Evolutionary conservation across 2,797 vertebrate species (phyloP).

Genomic region (Hephaestus fuliginosus): DNA sequence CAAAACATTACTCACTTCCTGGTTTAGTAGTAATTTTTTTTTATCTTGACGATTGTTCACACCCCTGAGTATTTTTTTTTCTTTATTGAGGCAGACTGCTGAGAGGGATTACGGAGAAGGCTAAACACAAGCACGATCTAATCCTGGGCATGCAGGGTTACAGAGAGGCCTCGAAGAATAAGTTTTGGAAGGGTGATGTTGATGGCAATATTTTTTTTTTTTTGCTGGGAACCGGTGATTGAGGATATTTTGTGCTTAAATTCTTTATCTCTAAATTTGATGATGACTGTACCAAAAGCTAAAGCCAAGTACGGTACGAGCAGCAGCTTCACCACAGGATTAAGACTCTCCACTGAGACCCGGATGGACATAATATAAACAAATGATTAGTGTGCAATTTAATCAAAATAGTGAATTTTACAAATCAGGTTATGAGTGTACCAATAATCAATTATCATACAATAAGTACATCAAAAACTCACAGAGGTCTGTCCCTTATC

Average conservation of each 20-base stretch:
- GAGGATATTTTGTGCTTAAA: conserved; percentile 10
- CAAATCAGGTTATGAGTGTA: not conserved
- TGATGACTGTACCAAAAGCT: conserved; percentile 9
- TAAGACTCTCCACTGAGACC: conserved; percentile 8
- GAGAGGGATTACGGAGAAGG: conserved; percentile 68
- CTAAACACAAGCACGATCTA: conserved; percentile 71
- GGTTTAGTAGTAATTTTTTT: conserved; percentile 47
- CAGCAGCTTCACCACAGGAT: conserved; percentile 14
- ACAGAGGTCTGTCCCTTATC: not conserved
- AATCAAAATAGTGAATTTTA: conserved; percentile 8
- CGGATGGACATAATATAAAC: conserved; percentile 16
- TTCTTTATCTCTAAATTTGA: conserved; percentile 28
- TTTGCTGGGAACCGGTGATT: conserved; percentile 24
- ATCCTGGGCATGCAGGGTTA: conserved; percentile 64
- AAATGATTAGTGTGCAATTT: conserved; percentile 2
- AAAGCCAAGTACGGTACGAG: not conserved
- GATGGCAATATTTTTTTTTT: conserved; percentile 14
- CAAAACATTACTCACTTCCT: conserved; percentile 58
- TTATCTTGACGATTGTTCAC: conserved; percentile 56
- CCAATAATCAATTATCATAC: not conserved
- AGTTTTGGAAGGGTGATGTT: conserved; percentile 33
- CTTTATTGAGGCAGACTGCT: conserved; percentile 66
- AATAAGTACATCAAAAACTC: conserved; percentile 20
- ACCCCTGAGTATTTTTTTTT: conserved; percentile 56
- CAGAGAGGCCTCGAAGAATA: conserved; percentile 55